Base-by-base conservation (phyloP, 1,140 invertebrate genomes). In the Philotrypesis tridentata region DNA sequence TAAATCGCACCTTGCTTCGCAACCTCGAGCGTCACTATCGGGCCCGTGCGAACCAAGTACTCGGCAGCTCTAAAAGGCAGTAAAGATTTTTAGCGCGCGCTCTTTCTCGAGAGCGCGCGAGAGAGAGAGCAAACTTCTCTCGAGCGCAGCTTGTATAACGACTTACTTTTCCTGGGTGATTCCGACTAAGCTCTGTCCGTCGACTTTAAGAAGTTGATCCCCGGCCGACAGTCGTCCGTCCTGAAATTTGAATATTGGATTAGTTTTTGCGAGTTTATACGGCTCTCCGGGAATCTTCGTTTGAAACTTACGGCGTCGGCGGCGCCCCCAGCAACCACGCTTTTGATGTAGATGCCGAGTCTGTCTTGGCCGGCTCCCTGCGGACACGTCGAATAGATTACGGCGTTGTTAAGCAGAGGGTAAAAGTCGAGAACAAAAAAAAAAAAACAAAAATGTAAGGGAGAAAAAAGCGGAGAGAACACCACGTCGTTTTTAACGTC, bases 1-100 rank as follows among this genome's bases (percentile, higher is more conserved):
- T 97, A 97, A 86, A 99, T 96, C 29, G 98, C 99, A 33, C 97
- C 98, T 90, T 99, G 97, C 92, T 99, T 99, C 7, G 98, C 98
- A 60, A 99, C 98, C 92, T 99, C 98, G 63, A 99, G 92, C 3
- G 96, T 97, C 7, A 99, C 98, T 1, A 97, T 95, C 9, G 96
- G 96, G 17, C 98, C 98, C 23, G 98, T 99, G 77, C 96, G 93
- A 43, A 98, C 98, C 87, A 99, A 94, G 89, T 98, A 97, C 91
- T 99, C 97, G 9, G 99, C 99, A 82, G 99, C 99, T 91, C 97
- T 96, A 84, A 60, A 75, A 82, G 33, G 48, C 12, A 25, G 68
- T 23, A 82, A 67, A 68, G 14, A 79, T 63, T 73, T 70, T 72
- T 71, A 48, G 37, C 27, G 63, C 27, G 21, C 48, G 0, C 48